A percentile compares a stretch with the other conserved stretches of the same genome.
Evolutionary conservation across 2,113 vertebrate genomes (phyloP).

Genomic region (Anarrhichthys ocellatus): DNA sequence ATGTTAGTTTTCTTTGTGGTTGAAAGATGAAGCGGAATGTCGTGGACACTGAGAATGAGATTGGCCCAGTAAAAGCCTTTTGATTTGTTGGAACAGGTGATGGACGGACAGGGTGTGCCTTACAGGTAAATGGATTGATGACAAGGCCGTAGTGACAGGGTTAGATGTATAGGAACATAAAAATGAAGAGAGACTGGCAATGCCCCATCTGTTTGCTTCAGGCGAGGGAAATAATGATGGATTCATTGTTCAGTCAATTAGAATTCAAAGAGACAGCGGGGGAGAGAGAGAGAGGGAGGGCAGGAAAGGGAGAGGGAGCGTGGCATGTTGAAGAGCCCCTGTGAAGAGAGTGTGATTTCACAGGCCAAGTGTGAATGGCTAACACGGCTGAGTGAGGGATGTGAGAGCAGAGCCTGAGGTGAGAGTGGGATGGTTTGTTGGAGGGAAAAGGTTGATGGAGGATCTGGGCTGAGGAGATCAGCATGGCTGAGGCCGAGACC

Average conservation of each 20-base stretch:
- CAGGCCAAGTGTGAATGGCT: slow-evolving; percentile 79
- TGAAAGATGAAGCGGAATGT: not conserved
- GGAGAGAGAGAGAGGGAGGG: slow-evolving; percentile 21
- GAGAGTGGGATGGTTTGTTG: slow-evolving; percentile 49
- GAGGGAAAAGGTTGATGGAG: slow-evolving; percentile 33
- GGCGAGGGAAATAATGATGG: slow-evolving; percentile 55
- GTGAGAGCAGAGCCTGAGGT: slow-evolving; percentile 68
- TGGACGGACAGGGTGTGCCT: not conserved
- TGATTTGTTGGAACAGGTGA: slow-evolving; percentile 26
- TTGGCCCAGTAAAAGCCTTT: not conserved
- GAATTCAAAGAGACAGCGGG: slow-evolving; percentile 50
- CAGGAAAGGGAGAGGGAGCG: slow-evolving; percentile 5
- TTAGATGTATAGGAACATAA: slow-evolving; percentile 49
- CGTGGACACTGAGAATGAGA: not conserved
- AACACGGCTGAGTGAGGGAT: slow-evolving; percentile 68
- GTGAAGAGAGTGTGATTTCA: slow-evolving; percentile 78
- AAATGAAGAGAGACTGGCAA: slow-evolving; percentile 38
- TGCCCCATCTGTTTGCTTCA: slow-evolving; percentile 65
- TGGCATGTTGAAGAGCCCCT: slow-evolving; percentile 61
- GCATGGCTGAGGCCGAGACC: not conserved
- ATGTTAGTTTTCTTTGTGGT: not conserved
- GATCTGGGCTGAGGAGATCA: slow-evolving; percentile 8
- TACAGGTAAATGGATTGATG: slow-evolving; percentile 45
- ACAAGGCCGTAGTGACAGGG: slow-evolving; percentile 13
- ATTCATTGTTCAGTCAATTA: slow-evolving; percentile 59